phyloP scores from a whole-genome alignment of 1,140 invertebrate genomes.

The Galleria mellonella region DNA sequence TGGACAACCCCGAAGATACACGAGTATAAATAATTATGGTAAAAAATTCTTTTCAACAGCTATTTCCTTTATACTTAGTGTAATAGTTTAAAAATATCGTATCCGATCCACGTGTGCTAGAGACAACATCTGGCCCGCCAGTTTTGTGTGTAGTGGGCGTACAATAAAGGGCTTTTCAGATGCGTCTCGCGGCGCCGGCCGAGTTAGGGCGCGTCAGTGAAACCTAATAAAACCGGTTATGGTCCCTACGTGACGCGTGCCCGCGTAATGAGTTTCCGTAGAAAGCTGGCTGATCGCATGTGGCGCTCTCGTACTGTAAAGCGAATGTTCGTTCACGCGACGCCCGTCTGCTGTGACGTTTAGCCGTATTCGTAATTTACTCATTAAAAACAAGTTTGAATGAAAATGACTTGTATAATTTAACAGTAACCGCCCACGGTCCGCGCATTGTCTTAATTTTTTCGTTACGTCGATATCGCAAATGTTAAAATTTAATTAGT shows the following conservation, averaged over 20 bases:
- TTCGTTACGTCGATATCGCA: not conserved
- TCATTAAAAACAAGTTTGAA: conserved; percentile 9
- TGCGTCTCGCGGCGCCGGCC: conserved; percentile 13
- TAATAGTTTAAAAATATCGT: no score
- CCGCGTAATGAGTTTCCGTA: conserved; percentile 61
- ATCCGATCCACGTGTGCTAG: no score
- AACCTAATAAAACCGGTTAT: conserved; percentile 67
- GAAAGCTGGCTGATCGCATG: conserved; percentile 34
- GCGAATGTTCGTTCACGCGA: not conserved
- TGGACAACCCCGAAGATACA: no score
- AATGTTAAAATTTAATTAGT: no score
- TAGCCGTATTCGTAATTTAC: conserved; percentile 11
- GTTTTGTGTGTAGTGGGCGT: not conserved
- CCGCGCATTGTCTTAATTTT: not conserved
- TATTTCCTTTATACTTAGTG: no score
- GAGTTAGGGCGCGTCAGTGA: conserved; percentile 28
- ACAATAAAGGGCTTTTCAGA: conserved; percentile 18
- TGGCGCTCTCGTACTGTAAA: conserved; percentile 17
- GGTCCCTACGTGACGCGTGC: conserved; percentile 56
- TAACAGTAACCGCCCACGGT: conserved; percentile 4
- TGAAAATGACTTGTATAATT: conserved; percentile 1
- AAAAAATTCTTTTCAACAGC: no score
- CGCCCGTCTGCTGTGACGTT: not conserved
- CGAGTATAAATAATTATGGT: no score
- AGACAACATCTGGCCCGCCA: conserved; percentile 1